A percentile compares a stretch with the other conserved stretches of the same genome.
phyloP scores from a whole-genome alignment of 2,797 vertebrate species.

The Simalia tracyae region DNA sequence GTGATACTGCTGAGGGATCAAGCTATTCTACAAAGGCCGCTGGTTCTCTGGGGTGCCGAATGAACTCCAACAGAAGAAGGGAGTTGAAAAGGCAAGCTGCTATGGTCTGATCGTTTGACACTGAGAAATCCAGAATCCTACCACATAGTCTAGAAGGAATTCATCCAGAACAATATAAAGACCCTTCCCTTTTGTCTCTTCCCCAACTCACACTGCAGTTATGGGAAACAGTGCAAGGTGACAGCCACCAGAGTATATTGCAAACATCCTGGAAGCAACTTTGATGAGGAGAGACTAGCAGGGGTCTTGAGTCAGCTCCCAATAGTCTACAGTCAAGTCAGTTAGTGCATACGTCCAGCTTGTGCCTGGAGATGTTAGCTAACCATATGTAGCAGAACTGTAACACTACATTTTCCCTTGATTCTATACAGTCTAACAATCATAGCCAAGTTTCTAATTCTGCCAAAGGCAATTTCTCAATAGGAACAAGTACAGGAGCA shows the following conservation, averaged over 20 bases:
- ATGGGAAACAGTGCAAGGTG: not conserved
- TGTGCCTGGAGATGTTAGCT: not conserved
- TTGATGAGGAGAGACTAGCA: not conserved
- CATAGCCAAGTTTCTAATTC: not conserved
- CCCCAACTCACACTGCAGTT: not conserved
- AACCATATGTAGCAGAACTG: not conserved
- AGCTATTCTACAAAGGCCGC: constrained; percentile 46
- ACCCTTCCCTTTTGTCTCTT: not conserved
- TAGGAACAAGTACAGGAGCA: not conserved
- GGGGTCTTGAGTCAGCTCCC: constrained; percentile 31
- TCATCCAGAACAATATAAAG: not conserved
- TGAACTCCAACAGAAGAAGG: constrained; percentile 19
- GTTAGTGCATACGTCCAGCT: constrained; percentile 18
- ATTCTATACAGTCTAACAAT: not conserved
- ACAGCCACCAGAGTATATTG: not conserved
- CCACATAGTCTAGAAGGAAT: not conserved
- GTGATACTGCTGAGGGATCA: not conserved
- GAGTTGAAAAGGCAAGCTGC: constrained; percentile 21
- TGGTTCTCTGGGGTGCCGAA: constrained; percentile 57
- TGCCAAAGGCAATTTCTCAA: not conserved
- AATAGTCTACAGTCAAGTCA: not conserved
- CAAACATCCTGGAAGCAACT: constrained; percentile 22
- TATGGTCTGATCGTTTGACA: constrained; percentile 24
- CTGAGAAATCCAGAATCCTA: constrained; percentile 17
- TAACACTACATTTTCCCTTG: not conserved